Conservation (phyloP, 2,888 invertebrate genomes). For the Sminthurides aquaticus region DNA sequence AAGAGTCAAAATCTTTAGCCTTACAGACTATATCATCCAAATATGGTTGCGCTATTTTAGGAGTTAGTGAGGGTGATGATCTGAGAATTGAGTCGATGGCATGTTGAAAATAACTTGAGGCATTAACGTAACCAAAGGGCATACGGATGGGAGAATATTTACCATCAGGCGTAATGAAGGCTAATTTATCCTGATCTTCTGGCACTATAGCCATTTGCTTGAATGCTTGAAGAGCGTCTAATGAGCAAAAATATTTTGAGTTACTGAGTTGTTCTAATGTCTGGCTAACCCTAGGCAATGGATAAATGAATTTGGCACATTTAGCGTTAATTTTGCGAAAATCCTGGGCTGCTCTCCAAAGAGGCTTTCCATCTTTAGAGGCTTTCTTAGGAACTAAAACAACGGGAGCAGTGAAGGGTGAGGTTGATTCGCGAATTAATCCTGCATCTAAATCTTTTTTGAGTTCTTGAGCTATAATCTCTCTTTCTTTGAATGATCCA, state of each 20-base stretch:
- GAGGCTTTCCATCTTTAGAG: neutral
- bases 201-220: slow-evolving; percentile 5
- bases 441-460: slow-evolving; percentile 3
- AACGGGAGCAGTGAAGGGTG: slow-evolving; percentile 3
- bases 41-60: slow-evolving; percentile 2
- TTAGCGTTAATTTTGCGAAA: neutral
- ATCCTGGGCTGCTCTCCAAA: neutral
- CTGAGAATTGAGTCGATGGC: slow-evolving; percentile 7
- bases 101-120: slow-evolving; percentile 8
- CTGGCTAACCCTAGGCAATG: slow-evolving; percentile 3
- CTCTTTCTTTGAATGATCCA: neutral
- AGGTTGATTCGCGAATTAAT: slow-evolving; percentile 4
- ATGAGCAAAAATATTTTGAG: neutral
- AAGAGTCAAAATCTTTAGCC: neutral
- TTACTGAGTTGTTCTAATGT: slow-evolving; percentile 3
- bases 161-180: slow-evolving; percentile 11
- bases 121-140: slow-evolving; percentile 3
- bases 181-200: neutral
- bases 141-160: neutral
- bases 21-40: slow-evolving; percentile 6
- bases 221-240: slow-evolving; percentile 12
- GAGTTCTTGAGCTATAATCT: neutral
- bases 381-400: slow-evolving; percentile 13
- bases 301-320: slow-evolving; percentile 2
- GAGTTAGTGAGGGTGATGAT: neutral